A percentile compares a stretch with the other conserved stretches of the same genome.
Conservation (phyloP, 2,888 invertebrate genomes). For the Caenorhabditis imperialis region DNA sequence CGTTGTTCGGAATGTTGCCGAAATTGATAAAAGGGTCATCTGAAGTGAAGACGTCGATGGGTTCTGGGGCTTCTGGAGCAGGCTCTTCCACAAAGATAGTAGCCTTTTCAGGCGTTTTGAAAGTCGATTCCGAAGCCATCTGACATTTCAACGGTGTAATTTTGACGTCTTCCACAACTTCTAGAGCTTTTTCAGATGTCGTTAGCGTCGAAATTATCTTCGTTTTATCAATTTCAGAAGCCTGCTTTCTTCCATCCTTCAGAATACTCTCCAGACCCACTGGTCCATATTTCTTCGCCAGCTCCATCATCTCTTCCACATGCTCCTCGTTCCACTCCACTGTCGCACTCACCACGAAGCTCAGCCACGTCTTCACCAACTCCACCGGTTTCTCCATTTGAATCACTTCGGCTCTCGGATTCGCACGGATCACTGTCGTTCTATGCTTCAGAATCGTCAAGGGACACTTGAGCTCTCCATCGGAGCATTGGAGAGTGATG, state of each 20-base stretch:
- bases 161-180: constrained; percentile 2
- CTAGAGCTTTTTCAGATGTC: neutral
- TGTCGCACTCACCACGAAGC: constrained; percentile 52
- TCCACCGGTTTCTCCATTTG: neutral
- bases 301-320: constrained; percentile 31
- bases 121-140: neutral
- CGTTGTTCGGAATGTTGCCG: constrained; percentile 1
- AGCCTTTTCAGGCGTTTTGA: neutral
- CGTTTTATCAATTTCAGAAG: too few relatives aligned
- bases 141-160: too few relatives aligned
- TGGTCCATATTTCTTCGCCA: constrained; percentile 59
- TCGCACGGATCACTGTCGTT: constrained; percentile 15
- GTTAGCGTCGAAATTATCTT: neutral
- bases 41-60: constrained; percentile 2
- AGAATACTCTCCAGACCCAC: constrained; percentile 21
- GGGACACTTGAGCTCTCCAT: constrained; percentile 4
- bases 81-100: too few relatives aligned
- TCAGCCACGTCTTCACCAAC: constrained; percentile 46
- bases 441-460: constrained; percentile 22
- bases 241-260: neutral
- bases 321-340: constrained; percentile 52
- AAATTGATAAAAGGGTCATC: constrained; percentile 44
- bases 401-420: constrained; percentile 7
- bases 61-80: too few relatives aligned
- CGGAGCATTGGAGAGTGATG: constrained; percentile 2